phyloP scores from a whole-genome alignment of 2,888 invertebrate genomes.

The Lycophotia porphyrea region DNA sequence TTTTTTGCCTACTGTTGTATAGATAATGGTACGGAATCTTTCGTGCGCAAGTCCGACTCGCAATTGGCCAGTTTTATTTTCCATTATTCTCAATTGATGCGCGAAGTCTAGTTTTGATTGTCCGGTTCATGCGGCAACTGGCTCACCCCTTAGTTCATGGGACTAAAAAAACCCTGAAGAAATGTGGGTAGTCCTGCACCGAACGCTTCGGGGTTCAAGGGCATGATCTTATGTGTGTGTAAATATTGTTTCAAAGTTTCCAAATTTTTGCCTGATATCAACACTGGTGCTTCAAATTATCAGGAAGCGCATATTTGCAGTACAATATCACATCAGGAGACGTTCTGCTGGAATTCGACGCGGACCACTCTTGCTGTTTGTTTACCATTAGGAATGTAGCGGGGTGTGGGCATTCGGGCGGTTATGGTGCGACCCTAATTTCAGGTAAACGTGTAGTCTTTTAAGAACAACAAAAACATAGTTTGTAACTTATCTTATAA shows the following conservation, averaged over 20 bases:
- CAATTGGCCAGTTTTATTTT: too few relatives aligned
- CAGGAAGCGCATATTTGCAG: slow-evolving; percentile 42
- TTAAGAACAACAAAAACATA: not conserved
- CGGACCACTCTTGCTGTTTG: slow-evolving; percentile 69
- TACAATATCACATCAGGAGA: slow-evolving; percentile 66
- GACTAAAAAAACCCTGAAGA: not conserved
- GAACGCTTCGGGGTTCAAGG: not conserved
- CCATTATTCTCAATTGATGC: not conserved
- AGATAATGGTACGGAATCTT: too few relatives aligned
- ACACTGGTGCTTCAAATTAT: slow-evolving; percentile 16
- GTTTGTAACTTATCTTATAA: too few relatives aligned
- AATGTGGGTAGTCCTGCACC: not conserved
- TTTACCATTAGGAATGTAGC: slow-evolving; percentile 73
- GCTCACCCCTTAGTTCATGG: not conserved
- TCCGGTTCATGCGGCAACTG: not conserved
- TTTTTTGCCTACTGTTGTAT: too few relatives aligned
- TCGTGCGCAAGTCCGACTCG: too few relatives aligned
- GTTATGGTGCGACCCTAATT: slow-evolving; percentile 56
- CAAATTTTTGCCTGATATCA: slow-evolving; percentile 10
- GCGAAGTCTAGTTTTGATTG: not conserved
- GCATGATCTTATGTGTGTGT: not conserved
- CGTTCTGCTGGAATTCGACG: slow-evolving; percentile 70
- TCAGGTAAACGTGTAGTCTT: not conserved
- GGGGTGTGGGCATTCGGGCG: slow-evolving; percentile 42
- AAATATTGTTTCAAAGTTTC: not conserved